Conservation (phyloP, 2,888 invertebrate species). For the Cephonodes hylas region DNA sequence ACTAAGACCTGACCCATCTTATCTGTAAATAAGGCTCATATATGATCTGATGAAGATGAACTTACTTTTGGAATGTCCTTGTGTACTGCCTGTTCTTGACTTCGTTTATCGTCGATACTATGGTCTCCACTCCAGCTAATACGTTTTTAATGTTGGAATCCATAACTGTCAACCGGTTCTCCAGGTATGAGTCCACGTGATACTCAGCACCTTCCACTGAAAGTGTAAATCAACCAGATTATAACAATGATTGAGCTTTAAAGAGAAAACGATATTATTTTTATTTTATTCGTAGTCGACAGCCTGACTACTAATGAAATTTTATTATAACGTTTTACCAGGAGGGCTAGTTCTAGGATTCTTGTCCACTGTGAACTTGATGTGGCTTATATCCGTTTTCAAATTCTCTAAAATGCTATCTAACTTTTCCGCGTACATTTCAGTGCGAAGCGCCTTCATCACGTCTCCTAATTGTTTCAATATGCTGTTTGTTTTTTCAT, state of each 20-base stretch:
- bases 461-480: constrained; percentile 58
- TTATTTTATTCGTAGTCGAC: not conserved
- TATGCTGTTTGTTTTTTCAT: constrained; percentile 67
- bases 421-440: constrained; percentile 41
- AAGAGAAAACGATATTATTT: not conserved
- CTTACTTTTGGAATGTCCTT: constrained; percentile 46
- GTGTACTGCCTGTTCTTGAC: constrained; percentile 59
- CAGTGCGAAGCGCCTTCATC: constrained; percentile 35
- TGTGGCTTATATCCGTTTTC: constrained; percentile 45
- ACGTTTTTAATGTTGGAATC: constrained; percentile 55
- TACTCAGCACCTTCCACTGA: constrained; percentile 45
- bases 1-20: too few relatives aligned
- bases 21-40: too few relatives aligned
- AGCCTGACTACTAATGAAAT: not conserved
- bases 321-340: constrained; percentile 24
- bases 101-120: constrained; percentile 61
- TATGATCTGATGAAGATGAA: too few relatives aligned
- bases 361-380: constrained; percentile 52
- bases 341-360: constrained; percentile 20
- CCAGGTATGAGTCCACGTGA: constrained; percentile 43
- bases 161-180: constrained; percentile 46
- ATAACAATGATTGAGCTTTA: not conserved
- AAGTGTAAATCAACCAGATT: constrained; percentile 7
- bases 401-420: constrained; percentile 44
- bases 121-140: constrained; percentile 56